phyloP scores from a whole-genome alignment of 2,113 vertebrate species.

The Gallinago undulata region DNA sequence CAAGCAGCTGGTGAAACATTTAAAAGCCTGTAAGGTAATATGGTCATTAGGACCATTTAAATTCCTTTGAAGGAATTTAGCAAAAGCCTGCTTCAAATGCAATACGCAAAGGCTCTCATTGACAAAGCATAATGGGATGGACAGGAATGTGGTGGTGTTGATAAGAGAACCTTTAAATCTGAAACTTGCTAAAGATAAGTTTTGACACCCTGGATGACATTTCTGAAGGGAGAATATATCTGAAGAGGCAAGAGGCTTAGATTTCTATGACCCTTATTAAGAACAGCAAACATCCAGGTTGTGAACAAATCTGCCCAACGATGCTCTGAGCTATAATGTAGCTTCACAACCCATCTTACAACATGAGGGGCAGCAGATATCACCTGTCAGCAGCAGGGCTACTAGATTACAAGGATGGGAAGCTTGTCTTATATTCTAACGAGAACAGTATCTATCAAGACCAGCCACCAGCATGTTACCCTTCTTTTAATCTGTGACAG shows the following conservation, averaged over 20 bases:
- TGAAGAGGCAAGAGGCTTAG: constrained; percentile 28
- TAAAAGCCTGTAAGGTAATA: constrained; percentile 31
- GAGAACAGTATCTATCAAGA: background rate
- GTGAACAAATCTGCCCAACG: constrained; percentile 15
- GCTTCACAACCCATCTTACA: background rate
- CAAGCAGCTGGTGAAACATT: constrained; percentile 25
- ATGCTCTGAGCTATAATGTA: background rate
- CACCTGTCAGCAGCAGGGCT: background rate
- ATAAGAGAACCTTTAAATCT: background rate
- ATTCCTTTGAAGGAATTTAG: constrained; percentile 30
- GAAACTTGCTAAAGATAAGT: background rate
- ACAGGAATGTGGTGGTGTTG: background rate
- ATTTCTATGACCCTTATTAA: background rate
- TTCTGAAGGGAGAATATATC: constrained; percentile 9
- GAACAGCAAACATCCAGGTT: background rate
- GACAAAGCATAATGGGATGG: background rate
- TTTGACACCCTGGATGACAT: constrained; percentile 28
- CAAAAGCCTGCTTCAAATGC: background rate
- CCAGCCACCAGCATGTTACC: background rate
- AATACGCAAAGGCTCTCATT: background rate
- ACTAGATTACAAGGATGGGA: background rate
- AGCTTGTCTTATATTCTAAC: background rate
- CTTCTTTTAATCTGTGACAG: constrained; percentile 26
- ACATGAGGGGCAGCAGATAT: background rate
- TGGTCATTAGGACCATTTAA: constrained; percentile 36